Conservation (phyloP, 2,797 vertebrate genomes). For the Lutjanus argentimaculatus region DNA sequence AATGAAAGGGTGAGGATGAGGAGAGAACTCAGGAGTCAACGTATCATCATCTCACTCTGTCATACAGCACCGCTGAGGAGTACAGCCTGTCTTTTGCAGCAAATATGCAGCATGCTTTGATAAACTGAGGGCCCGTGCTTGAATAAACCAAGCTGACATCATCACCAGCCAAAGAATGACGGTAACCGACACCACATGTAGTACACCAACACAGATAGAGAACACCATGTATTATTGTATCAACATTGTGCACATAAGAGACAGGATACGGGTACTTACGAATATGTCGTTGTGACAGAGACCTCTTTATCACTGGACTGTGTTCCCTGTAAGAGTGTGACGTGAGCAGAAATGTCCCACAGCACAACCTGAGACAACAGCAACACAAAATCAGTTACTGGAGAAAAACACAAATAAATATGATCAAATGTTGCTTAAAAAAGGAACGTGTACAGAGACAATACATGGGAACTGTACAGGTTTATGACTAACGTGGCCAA, state of each 20-base stretch:
- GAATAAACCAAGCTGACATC: constrained; percentile 35
- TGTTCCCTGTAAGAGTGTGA: constrained; percentile 79
- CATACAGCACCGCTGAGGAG: constrained; percentile 40
- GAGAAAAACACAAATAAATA: constrained; percentile 7
- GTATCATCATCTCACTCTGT: constrained; percentile 65
- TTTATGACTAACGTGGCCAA: neutral
- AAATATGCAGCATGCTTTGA: constrained; percentile 39
- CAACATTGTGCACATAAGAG: constrained; percentile 35
- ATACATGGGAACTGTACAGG: neutral
- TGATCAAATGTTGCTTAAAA: constrained; percentile 2
- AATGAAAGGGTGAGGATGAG: constrained; percentile 76
- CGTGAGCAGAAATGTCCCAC: constrained; percentile 92
- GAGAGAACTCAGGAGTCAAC: constrained; percentile 53
- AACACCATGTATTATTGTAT: constrained; percentile 26
- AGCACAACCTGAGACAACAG: constrained; percentile 87
- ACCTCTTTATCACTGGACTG: constrained; percentile 65
- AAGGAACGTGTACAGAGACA: neutral
- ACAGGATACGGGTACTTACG: constrained; percentile 72
- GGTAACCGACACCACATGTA: constrained; percentile 34
- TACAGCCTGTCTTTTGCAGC: constrained; percentile 34
- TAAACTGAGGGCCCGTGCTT: constrained; percentile 26
- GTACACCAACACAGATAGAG: constrained; percentile 16
- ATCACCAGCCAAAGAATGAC: constrained; percentile 5
- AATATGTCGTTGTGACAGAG: constrained; percentile 50
- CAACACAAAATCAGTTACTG: constrained; percentile 25